These are phyloP conservation scores for Upupa epops DNA, from an alignment of 2,113 vertebrate species.

Conservation along the genomic window DNA sequence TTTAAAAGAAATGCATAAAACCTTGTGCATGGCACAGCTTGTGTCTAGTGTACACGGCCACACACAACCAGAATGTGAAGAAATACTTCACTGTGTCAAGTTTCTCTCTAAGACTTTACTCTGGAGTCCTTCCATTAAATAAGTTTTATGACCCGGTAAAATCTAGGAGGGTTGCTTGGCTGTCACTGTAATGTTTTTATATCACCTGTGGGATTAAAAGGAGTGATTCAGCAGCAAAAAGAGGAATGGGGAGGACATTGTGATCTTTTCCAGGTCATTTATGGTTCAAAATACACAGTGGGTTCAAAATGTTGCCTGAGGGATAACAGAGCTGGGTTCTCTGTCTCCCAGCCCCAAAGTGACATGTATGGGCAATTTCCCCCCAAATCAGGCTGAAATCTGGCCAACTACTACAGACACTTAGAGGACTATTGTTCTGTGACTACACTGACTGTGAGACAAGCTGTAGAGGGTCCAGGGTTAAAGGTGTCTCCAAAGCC, in stretches of 20 bases:
- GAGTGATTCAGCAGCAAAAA: slow-evolving; percentile 26
- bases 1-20: neutral
- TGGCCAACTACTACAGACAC: neutral
- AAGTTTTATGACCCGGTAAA: slow-evolving; percentile 40
- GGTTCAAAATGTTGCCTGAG: neutral
- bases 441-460: neutral
- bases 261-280: neutral
- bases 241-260: neutral
- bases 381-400: neutral
- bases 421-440: too few relatives aligned
- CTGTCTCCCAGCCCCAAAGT: neutral
- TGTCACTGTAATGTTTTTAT: neutral
- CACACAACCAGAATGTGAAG: slow-evolving; percentile 2
- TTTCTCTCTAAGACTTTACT: neutral
- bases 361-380: neutral
- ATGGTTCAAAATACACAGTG: slow-evolving; percentile 2
- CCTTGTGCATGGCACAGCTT: neutral
- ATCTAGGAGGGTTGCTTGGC: slow-evolving; percentile 32
- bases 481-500: neutral
- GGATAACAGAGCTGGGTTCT: neutral
- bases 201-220: slow-evolving; percentile 26
- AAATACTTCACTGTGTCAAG: neutral
- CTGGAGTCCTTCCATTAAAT: neutral
- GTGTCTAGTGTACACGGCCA: neutral
- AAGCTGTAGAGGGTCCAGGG: neutral